Base-by-base conservation (phyloP, 2,888 invertebrate species). In the Polydrusus pterygomalis region DNA sequence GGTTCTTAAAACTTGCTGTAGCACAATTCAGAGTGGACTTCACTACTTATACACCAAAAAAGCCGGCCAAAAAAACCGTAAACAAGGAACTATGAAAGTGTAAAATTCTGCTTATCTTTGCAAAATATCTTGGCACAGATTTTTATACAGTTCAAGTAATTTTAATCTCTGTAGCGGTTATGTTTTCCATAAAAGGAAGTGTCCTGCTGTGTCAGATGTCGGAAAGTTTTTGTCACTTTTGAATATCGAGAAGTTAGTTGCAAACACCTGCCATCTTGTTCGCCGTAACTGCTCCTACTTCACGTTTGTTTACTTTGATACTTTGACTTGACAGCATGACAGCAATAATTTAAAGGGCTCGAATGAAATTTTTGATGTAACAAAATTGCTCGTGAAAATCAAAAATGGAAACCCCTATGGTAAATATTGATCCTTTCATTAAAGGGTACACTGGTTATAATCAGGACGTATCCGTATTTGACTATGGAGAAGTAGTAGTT, bases 401-500 rank as follows among this genome's bases (percentile, higher is more conserved):
- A 60, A 45, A 60, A 11, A 74, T 74, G 74, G 70, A 74, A 18
- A 51, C 18, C 7, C 2, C n/a, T 17, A 17, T 8, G 74, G 64
- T 69, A n/a, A 54, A 30, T 17, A 45, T 38, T 11, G 68, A 75
- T 17, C 34, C 71, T 13, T 67, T 18, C 15, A 20, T 74, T 6
- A 70, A 63, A 68, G 77, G 74, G 6, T 78, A 69, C 15, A 15
- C 72, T 1, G n/a, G 43, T 15, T 71, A 75, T 56, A 84, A 87
- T 81, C 84, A 86, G 45, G 82, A 85, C 45, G 77, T 86, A 25
- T 82, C 82, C 30, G 34, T 87, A 38, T 81, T 87, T 20, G 83
- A 86, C 77, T 85, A 83, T 78, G 87, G 86, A 30, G 85, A 86
- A 74, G 86, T 87, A 18, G 74, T 87, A 2, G 82, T 87, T 11